Evolutionary conservation across 2,113 vertebrate genomes (phyloP).

Genomic region (Cathartes aura): DNA sequence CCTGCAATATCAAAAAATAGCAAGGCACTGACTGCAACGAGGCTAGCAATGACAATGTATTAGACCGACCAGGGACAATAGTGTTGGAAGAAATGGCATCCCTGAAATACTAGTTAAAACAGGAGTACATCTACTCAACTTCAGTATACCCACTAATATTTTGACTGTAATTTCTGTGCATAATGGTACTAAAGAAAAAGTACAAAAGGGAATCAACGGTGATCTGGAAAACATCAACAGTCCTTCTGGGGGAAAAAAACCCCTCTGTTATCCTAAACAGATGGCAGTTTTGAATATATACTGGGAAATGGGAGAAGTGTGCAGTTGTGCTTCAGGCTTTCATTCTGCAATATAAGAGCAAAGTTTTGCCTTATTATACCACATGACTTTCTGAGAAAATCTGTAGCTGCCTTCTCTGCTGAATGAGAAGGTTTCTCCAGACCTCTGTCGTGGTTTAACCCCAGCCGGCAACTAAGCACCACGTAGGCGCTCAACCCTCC

Average conservation of each 20-base stretch:
- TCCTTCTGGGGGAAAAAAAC: rapidly evolving
- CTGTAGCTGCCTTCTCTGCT: not conserved
- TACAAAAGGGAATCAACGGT: not conserved
- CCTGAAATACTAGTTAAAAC: not conserved
- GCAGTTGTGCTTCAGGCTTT: not conserved
- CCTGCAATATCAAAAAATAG: not conserved
- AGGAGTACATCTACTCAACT: not conserved
- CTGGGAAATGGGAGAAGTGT: not conserved
- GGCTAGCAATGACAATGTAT: not conserved
- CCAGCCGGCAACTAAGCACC: too few species aligned
- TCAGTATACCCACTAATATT: not conserved
- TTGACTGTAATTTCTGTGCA: not conserved
- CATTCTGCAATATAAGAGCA: not conserved
- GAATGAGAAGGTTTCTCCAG: not conserved
- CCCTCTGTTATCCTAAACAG: not conserved
- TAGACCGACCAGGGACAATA: not conserved
- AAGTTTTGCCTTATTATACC: not conserved
- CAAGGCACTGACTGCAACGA: not conserved
- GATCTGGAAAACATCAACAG: slow-evolving; percentile 15
- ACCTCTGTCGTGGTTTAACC: not conserved
- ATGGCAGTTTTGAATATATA: not conserved
- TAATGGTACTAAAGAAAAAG: not conserved
- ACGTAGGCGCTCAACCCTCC: too few species aligned
- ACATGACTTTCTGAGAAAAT: not conserved
- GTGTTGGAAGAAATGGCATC: not conserved